Evolutionary conservation across 2,888 invertebrate species (phyloP), one percentile per base, ranked within the genome.

Genomic region (Anoplius nigerrimus): DNA sequence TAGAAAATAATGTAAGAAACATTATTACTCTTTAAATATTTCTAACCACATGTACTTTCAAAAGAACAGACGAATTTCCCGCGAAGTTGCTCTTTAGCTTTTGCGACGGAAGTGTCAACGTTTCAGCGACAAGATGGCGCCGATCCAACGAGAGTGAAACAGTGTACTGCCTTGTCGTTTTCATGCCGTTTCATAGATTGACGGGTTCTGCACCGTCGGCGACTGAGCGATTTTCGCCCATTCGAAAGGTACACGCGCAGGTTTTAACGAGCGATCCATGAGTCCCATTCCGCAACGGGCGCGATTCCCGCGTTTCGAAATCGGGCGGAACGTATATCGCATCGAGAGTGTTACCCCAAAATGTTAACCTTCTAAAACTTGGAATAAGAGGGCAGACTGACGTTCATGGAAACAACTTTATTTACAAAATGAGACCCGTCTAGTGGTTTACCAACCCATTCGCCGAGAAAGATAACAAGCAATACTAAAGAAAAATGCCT

Each of bases 161-260:
- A 18, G 46, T 69, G n/a, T 16, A 16, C 5, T 16, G 48, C 5
- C 16, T 11, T 11, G 48, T 48, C 48, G 48, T 18, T 48, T 8
- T 16, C n/a, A 48, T 48, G 48, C 80, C 76, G 75, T 80, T 82
- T 74, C 79, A 79, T 82, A 75, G 70, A 80, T 75, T 13, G 24
- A 24, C 24, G 76, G 71, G 70, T 79, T 75, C 80, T 77, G 79
- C 76, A 78, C 75, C 78, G 60, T 72, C 66, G 24, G 34, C 51
- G 20, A 66, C 72, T 53, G 69, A 75, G 75, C 76, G 78, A 78
- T 76, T 81, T 79, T 76, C 71, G 71, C 71, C 56, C 68, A 74
- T 75, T 76, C 75, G 34, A 34, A 65, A 75, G 74, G 76, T 75
- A 76, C 69, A 75, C 67, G 75, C 75, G 66, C 66, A 75, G 66